Evolutionary conservation across 2,113 vertebrate genomes (phyloP), one percentile per base, ranked within the genome.

Genomic region (Chaetops frenatus): DNA sequence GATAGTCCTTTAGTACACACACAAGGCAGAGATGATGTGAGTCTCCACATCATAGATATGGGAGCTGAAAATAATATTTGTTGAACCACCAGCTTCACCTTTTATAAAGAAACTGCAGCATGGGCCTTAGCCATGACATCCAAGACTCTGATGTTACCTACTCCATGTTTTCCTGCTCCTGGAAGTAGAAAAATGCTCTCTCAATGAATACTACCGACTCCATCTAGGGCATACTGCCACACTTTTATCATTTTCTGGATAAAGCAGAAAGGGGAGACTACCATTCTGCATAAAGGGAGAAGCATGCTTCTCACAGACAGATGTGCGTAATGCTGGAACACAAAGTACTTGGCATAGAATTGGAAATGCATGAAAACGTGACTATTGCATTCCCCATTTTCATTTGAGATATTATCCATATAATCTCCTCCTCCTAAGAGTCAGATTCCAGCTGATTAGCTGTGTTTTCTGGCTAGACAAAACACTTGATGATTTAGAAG

Each of bases 1-100:
- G 21, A 7, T 50, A 31, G 29, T 66, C 11, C 15, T 66, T 19
- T 45, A 29, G 6, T 28, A 50, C 0, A 0, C 4, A 38, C 2
- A 3, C 3, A 13, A 36, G 31, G 33, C 29, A 58, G 47, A 74
- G 18, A 27, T 4, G 2, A 22, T 11, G 10, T 12, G 4, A 60
- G 15, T 67, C 31, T 79, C 36, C 31, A 28, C 18, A 8, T 57
- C 8, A 8, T 3, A 70, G 60, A 9, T 22, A 11, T 45, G 23
- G 9, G 4, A 2, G 1, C 21, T 7, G 2, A 74, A 73, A 38
- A 38, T 11, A 12, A 38, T 35, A 18, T 42, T 66, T 38, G 8
- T 15, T 28, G 11, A 5, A n/a, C 38, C 18, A 60, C 16, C 56
- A 45, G 22, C 56, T 87, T 87, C 51, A 78, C 10, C 25, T 87